A percentile compares a stretch with the other conserved stretches of the same genome.
These are phyloP conservation scores for Luscinia megarhynchos DNA, from an alignment of 2,797 vertebrate genomes.

Conservation along the genomic window DNA sequence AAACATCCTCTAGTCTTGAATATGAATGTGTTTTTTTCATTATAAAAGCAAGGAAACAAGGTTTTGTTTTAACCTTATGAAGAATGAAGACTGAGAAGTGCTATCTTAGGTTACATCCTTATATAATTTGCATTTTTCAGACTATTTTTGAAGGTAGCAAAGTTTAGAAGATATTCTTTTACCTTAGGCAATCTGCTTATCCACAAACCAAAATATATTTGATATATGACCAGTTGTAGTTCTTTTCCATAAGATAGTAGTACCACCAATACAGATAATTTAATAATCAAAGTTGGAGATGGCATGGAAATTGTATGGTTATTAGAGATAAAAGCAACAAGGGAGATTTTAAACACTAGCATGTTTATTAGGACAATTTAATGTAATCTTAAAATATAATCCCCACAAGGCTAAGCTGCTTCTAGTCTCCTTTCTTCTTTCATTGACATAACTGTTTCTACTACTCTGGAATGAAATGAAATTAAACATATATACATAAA, in stretches of 20 bases:
- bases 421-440: background rate
- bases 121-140: background rate
- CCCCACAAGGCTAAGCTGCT: background rate
- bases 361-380: background rate
- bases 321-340: background rate
- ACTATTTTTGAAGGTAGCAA: background rate
- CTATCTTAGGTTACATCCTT: background rate
- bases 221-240: background rate
- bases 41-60: background rate
- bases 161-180: background rate
- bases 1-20: background rate
- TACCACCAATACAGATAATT: background rate
- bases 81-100: background rate
- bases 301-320: background rate
- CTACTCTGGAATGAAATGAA: background rate
- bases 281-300: background rate
- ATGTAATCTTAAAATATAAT: background rate
- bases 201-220: background rate
- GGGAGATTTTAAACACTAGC: background rate
- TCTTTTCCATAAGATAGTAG: background rate
- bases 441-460: background rate
- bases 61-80: background rate
- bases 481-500: background rate
- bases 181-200: background rate
- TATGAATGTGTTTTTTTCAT: background rate